Base-by-base conservation (phyloP, 2,888 invertebrate species). In the Xylota segnis region DNA sequence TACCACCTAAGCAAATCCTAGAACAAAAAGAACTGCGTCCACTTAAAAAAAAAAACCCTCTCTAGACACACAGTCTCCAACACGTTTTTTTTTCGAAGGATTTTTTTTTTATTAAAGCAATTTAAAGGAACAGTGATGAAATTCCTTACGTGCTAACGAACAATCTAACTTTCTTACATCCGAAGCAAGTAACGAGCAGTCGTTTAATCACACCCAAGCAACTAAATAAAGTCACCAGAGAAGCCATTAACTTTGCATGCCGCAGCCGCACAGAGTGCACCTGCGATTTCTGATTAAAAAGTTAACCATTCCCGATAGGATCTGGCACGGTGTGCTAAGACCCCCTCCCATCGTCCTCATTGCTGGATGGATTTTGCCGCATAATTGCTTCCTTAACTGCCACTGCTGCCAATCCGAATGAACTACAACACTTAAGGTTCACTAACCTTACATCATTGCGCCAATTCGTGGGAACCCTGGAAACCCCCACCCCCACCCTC, bases 341-440 rank as follows among this genome's bases (percentile, higher is more conserved):
- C 27, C 12, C 2, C 9, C 34, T 29, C 29, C 34, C 34, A 5
- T 5, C 23, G 23, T 23, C 23, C 23, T 23, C 23, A 37, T n/a
- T n/a, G n/a, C n/a, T 40, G 76, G 81, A 79, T 66, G 40, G 34
- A 14, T 63, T 71, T 59, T 79, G 54, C 81, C 65, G 79, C 84
- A 84, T 84, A 71, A 84, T 84, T 66, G 54, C 59, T 59, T 58
- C 63, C 45, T 45, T 14, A 71, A 65, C 27, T 45, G 5, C 68
- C 50, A 10, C n/a, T 10, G 18, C 32, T 4, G 37, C 32, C 66
- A 78, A 52, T 65, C 76, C 16, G 27, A 12, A 27, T 6, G 27
- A 72, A 12, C 32, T 29, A 34, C 1, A 34, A 50, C 14, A 43
- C 16, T 58, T 50, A 52, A 63, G 65, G 82, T 83, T 83, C 76